Conservation (phyloP, 2,797 vertebrate species). For the Chrysocyon brachyurus region DNA sequence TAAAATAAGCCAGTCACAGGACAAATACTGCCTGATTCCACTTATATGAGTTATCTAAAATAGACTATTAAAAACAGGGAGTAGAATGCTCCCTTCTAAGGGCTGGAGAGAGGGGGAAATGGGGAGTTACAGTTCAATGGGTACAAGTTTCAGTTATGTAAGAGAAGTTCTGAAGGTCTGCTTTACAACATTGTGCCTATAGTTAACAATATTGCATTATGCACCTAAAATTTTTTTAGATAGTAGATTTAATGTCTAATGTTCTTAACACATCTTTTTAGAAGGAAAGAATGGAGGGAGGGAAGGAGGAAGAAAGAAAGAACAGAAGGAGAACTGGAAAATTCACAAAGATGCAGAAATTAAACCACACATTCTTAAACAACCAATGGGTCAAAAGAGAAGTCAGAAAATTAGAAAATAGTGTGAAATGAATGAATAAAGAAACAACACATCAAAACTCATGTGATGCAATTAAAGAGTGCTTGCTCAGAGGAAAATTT, state of each 20-base stretch:
- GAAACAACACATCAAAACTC: neutral
- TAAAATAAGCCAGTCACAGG: neutral
- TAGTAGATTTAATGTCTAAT: neutral
- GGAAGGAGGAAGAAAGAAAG: neutral
- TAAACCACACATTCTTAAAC: neutral
- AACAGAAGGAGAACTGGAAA: neutral
- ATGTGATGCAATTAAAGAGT: neutral
- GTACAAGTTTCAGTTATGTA: neutral
- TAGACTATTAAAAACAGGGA: neutral
- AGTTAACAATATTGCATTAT: neutral
- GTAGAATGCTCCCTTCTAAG: neutral
- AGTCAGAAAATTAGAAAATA: neutral
- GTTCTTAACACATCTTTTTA: neutral
- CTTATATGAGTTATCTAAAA: neutral
- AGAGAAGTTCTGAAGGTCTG: neutral
- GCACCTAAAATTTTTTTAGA: neutral
- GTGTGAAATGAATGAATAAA: neutral
- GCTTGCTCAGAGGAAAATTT: neutral
- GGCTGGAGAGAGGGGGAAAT: neutral
- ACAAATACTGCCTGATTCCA: neutral
- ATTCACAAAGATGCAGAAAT: neutral
- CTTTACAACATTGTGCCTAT: neutral
- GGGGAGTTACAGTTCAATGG: neutral
- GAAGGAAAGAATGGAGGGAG: neutral
- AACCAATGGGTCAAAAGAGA: neutral